These are phyloP conservation scores for Eriosoma lanigerum DNA, from an alignment of 1,140 invertebrate species.

Conservation along the genomic window DNA sequence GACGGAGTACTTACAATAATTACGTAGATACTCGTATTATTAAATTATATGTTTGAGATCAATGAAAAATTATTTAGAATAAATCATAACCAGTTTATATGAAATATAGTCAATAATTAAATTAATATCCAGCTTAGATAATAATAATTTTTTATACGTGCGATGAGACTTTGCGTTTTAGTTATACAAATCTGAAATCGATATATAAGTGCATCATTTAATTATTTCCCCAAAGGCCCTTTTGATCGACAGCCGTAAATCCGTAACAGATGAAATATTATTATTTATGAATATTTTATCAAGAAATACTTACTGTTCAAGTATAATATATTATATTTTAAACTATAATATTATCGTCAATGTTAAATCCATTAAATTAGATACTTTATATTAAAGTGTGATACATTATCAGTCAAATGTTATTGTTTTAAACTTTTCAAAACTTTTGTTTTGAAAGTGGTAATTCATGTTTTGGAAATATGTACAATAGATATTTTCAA, in stretches of 20 bases:
- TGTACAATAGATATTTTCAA: background rate
- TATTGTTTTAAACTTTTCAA: background rate
- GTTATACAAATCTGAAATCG: background rate
- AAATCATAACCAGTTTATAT: constrained; percentile 23
- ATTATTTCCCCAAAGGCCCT: background rate
- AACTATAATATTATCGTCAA: background rate
- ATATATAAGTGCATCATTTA: background rate
- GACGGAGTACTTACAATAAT: constrained; percentile 9
- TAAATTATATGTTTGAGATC: constrained; percentile 24
- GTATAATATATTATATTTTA: background rate
- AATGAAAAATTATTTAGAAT: constrained; percentile 14
- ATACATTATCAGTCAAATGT: no score
- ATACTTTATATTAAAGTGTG: background rate
- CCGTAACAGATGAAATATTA: background rate
- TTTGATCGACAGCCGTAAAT: background rate
- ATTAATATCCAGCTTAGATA: background rate
- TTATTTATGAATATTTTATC: constrained; percentile 11
- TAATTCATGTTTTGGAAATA: background rate
- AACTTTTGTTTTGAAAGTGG: background rate
- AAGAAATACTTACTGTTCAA: background rate
- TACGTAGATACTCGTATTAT: constrained; percentile 5
- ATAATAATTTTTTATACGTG: background rate
- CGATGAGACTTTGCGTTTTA: background rate
- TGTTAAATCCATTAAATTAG: constrained; percentile 10
- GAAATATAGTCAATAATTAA: background rate